Evolutionary conservation across 2,797 vertebrate genomes (phyloP), one percentile per base, ranked within the genome.

Genomic region (Zenarchopterus dispar): DNA sequence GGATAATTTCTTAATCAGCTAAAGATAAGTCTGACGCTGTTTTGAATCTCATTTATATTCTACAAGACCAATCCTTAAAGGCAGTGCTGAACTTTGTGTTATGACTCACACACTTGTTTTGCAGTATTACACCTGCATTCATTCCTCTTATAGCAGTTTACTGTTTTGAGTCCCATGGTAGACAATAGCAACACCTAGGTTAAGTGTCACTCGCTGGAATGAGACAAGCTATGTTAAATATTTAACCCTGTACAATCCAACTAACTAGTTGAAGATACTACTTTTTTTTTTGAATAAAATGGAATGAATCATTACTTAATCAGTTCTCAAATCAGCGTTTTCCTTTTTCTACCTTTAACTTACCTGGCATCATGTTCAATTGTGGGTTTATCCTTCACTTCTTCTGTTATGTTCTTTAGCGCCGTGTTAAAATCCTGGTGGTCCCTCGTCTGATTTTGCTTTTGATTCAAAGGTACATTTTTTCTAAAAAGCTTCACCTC

Each of bases 401-500:
- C 69, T 55, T 65, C 63, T 63, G 57, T 60, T 19, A 17, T 65
- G 2, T 24, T 64, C 47, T 58, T 67, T 45, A 47, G 13, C 1
- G 18, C 11, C 23, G 68, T 18, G 15, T 42, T 63, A 9, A 50
- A 23, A 5, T 75, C 75, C 58, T 24, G 56, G 1, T 62, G 21
- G 0, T 62, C 62, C 22, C 13, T 53, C 0, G 17, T 49, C 21
- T 69, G 15, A 43, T 39, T 78, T 54, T 58, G 28, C 0, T 65
- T 54, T 0, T 84, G 47, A 7, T 81, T 68, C 31, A 94, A 70
- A 56, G 44, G 44, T 50, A 94, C 81, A 17, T 81, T 52, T 70
- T 93, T 93, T 8, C 80, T 2, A n/a, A 91, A 91, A 45, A 92
- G 5, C 74, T 92, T 93, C 57, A 92, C 82, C 62, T 93, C 88